Conservation (phyloP, 64 coral and sea anemone species). For the Montipora capricornis region DNA sequence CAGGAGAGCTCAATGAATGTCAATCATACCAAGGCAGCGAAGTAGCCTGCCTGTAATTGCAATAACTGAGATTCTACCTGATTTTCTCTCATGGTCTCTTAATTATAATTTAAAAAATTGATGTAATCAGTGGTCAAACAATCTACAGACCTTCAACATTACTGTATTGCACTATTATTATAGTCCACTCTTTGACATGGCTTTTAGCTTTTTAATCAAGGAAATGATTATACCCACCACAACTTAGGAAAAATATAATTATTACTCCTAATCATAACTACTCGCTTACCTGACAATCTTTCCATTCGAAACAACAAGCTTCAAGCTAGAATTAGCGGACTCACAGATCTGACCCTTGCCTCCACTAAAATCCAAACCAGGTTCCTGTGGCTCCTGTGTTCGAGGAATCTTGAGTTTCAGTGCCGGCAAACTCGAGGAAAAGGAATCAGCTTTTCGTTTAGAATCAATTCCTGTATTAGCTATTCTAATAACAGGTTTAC, state of each 20-base stretch:
- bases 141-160: too few species aligned
- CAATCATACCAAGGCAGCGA: too few species aligned
- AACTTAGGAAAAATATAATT: background rate
- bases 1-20: too few species aligned
- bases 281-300: constrained; percentile 87
- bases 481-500: constrained; percentile 86
- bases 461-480: constrained; percentile 57
- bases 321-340: constrained; percentile 75
- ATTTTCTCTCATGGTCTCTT: too few species aligned
- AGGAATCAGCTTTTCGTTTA: constrained; percentile 50
- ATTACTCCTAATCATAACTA: too few species aligned
- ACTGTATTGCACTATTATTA: background rate
- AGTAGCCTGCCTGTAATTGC: too few species aligned
- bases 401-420: constrained; percentile 92
- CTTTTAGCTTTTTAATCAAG: background rate
- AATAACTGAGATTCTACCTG: too few species aligned
- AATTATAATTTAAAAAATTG: too few species aligned
- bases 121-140: too few species aligned
- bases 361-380: constrained; percentile 10
- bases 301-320: constrained; percentile 94
- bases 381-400: constrained; percentile 43
- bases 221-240: background rate
- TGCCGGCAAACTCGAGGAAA: constrained; percentile 80
- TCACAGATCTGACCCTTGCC: constrained; percentile 51
- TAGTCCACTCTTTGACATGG: background rate